Conservation (phyloP, 2,888 invertebrate genomes). For the Synanthedon myopaeformis region DNA sequence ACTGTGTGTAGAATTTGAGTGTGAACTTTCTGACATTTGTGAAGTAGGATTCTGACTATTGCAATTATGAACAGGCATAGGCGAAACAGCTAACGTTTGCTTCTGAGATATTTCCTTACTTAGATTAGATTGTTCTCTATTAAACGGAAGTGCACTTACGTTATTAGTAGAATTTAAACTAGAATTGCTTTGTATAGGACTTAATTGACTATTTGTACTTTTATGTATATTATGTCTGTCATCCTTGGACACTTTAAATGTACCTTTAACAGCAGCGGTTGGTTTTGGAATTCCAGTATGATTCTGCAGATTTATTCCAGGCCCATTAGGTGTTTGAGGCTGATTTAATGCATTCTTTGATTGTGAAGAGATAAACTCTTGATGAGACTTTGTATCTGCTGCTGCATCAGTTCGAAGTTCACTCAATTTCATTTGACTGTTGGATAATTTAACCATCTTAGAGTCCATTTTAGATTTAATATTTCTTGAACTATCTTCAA, state of each 20-base stretch:
- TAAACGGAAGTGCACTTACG: constrained; percentile 57
- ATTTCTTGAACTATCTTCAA: constrained; percentile 50
- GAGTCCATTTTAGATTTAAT: constrained; percentile 43
- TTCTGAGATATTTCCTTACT: constrained; percentile 62
- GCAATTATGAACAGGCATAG: constrained; percentile 74
- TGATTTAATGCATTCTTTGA: constrained; percentile 28
- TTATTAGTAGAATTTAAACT: constrained; percentile 68
- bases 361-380: constrained; percentile 23
- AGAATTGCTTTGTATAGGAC: constrained; percentile 69
- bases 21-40: constrained; percentile 78
- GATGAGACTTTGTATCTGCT: constrained; percentile 26
- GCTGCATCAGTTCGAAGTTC: constrained; percentile 39
- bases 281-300: constrained; percentile 86
- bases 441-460: constrained; percentile 61
- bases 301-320: constrained; percentile 39
- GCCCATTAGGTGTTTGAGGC: constrained; percentile 56
- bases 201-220: constrained; percentile 69
- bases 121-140: constrained; percentile 64
- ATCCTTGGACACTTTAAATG: constrained; percentile 78
- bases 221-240: constrained; percentile 63
- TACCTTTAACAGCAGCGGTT: constrained; percentile 92
- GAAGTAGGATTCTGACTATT: constrained; percentile 39
- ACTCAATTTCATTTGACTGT: constrained; percentile 54
- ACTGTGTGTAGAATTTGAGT: constrained; percentile 69
- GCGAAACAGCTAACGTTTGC: constrained; percentile 76